These are phyloP conservation scores for Hybognathus amarus DNA, from an alignment of 2,797 vertebrate genomes.

Conservation along the genomic window DNA sequence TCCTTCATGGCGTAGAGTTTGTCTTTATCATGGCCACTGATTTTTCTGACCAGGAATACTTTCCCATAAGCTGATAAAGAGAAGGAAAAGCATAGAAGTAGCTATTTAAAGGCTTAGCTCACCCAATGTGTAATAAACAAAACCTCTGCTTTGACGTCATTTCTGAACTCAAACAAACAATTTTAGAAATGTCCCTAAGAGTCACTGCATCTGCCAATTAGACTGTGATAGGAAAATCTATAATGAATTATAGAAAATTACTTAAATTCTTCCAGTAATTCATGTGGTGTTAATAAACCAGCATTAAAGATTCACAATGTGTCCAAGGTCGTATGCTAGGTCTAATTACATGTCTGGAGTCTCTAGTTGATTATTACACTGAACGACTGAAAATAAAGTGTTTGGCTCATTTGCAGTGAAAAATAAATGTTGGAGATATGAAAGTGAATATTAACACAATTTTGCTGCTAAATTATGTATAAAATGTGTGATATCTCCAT, in stretches of 20 bases:
- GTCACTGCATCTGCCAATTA: neutral
- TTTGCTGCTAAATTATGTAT: neutral
- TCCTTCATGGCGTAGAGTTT: slow-evolving; percentile 96
- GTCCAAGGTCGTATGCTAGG: neutral
- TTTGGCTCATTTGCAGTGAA: neutral
- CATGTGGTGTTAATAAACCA: neutral
- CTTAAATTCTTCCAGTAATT: neutral
- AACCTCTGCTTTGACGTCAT: neutral
- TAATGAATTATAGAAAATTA: neutral
- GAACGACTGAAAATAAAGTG: neutral
- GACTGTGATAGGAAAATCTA: neutral
- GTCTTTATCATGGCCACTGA: slow-evolving; percentile 85
- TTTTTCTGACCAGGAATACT: slow-evolving; percentile 93
- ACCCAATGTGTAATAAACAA: neutral
- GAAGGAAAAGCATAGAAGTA: slow-evolving; percentile 16
- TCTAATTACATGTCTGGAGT: neutral
- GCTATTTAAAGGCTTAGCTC: neutral
- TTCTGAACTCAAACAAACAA: neutral
- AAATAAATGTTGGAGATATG: neutral
- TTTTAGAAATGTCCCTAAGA: neutral
- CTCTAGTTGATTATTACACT: neutral
- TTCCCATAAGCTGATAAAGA: slow-evolving; percentile 88
- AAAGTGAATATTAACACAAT: neutral
- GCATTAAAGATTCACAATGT: neutral
- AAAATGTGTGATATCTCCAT: neutral